These are phyloP conservation scores for Egretta garzetta DNA, from an alignment of 2,113 vertebrate species.

Conservation along the genomic window DNA sequence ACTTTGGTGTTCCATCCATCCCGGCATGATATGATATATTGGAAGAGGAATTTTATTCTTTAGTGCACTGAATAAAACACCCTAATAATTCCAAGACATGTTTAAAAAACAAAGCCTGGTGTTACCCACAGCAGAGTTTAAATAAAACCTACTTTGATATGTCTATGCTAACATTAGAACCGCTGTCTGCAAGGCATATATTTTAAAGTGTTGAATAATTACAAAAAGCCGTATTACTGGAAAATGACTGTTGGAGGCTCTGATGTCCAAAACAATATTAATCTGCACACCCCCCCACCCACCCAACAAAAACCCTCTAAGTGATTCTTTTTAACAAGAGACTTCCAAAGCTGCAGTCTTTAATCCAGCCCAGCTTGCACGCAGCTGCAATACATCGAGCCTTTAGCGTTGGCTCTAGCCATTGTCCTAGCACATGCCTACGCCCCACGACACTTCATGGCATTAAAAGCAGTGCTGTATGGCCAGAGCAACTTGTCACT, in stretches of 20 bases:
- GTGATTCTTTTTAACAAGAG: neutral
- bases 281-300: neutral
- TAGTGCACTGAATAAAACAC: neutral
- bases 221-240: neutral
- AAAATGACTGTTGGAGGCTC: constrained; percentile 13
- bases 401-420: constrained; percentile 33
- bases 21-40: neutral
- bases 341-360: neutral
- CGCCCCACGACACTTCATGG: neutral
- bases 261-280: neutral
- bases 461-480: neutral
- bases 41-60: neutral
- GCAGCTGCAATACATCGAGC: constrained; percentile 38
- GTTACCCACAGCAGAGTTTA: neutral
- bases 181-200: neutral
- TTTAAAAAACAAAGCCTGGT: constrained; percentile 12
- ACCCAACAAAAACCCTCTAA: neutral
- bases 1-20: neutral
- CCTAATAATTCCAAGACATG: neutral
- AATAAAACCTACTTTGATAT: neutral
- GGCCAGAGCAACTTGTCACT: neutral
- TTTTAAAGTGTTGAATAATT: constrained; percentile 13
- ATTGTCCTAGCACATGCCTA: constrained; percentile 35
- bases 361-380: constrained; percentile 30
- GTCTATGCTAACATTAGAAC: neutral